These are phyloP conservation scores for Eulemur rubriventer DNA, from an alignment of 2,797 vertebrate genomes.

Conservation along the genomic window DNA sequence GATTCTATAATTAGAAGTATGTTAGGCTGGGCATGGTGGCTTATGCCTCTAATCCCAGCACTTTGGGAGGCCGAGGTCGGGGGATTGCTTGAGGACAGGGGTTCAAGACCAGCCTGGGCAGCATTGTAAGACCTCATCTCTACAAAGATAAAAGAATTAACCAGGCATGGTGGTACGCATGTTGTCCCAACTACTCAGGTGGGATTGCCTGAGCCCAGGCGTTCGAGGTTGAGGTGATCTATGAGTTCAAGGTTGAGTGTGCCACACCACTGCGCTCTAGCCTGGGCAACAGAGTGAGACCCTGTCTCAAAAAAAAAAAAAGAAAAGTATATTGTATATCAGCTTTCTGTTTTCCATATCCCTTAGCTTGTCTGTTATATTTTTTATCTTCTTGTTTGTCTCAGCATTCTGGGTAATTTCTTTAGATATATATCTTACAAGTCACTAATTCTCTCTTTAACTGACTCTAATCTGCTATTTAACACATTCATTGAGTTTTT, in stretches of 20 bases:
- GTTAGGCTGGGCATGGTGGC: background rate
- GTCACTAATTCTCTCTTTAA: slow-evolving; percentile 29
- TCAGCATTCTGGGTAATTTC: background rate
- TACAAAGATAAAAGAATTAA: background rate
- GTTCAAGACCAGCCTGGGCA: background rate
- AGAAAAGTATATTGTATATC: too few relatives aligned
- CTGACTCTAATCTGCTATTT: slow-evolving; percentile 43
- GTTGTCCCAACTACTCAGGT: background rate
- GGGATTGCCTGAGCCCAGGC: background rate
- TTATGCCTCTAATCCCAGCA: background rate
- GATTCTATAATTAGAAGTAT: slow-evolving; percentile 17
- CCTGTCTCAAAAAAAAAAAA: background rate
- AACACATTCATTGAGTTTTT: slow-evolving; percentile 23
- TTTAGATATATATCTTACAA: background rate
- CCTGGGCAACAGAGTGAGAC: background rate
- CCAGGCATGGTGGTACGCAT: background rate
- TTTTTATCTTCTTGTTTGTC: slow-evolving; percentile 25
- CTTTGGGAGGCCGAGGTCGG: background rate
- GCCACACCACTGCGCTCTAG: background rate
- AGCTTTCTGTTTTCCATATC: background rate
- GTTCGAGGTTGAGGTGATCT: background rate
- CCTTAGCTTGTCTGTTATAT: background rate
- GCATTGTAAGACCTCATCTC: background rate
- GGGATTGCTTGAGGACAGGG: background rate
- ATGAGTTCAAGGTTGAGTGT: background rate